These are phyloP conservation scores for Barypeithes pellucidus DNA, from an alignment of 2,888 invertebrate species.

Conservation along the genomic window DNA sequence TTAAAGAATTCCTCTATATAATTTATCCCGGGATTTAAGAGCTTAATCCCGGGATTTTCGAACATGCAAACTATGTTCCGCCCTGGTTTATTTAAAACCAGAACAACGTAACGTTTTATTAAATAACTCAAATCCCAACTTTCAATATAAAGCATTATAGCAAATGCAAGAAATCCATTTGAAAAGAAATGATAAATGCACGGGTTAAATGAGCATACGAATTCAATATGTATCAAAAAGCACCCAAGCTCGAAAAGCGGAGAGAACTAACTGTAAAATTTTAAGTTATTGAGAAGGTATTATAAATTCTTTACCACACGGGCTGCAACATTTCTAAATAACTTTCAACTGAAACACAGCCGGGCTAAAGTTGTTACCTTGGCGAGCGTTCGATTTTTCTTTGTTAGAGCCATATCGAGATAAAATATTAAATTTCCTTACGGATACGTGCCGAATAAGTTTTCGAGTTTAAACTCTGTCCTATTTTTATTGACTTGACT, in stretches of 20 bases:
- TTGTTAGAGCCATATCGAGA: constrained; percentile 39
- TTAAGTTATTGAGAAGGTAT: constrained; percentile 3
- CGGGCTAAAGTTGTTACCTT: constrained; percentile 29
- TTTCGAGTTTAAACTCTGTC: constrained; percentile 2
- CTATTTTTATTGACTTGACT: neutral
- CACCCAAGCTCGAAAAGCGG: constrained; percentile 13
- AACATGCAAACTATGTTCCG: neutral
- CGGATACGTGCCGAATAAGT: constrained; percentile 36
- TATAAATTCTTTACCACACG: constrained; percentile 42
- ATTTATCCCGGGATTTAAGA: too few species aligned
- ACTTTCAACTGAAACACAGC: constrained; percentile 31
- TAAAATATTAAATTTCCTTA: constrained; percentile 50
- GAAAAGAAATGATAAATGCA: constrained; percentile 20
- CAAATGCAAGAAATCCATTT: neutral
- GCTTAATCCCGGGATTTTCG: too few species aligned
- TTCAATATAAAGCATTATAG: constrained; percentile 6
- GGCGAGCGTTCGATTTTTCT: constrained; percentile 43
- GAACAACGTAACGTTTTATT: constrained; percentile 3
- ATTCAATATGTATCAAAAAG: constrained; percentile 26
- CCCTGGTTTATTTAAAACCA: neutral
- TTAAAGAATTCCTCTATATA: too few species aligned
- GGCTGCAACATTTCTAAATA: constrained; percentile 21
- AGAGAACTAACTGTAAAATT: neutral
- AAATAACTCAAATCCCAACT: neutral
- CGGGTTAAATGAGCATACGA: constrained; percentile 22